phyloP scores from a whole-genome alignment of 2,888 invertebrate species.

The Pilophorus perplexus region DNA sequence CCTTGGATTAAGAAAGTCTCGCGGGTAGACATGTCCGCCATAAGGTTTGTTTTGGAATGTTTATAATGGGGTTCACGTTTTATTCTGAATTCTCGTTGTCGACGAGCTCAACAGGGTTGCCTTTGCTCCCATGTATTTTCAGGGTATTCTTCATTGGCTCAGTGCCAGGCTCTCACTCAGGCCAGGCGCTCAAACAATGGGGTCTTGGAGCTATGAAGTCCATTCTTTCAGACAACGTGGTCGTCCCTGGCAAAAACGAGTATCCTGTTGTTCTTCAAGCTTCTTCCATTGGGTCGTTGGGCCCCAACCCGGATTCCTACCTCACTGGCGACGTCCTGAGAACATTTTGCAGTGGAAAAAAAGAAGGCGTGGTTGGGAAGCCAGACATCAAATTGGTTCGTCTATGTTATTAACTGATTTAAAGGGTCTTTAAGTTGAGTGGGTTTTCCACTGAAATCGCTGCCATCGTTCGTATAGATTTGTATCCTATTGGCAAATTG shows the following conservation, averaged over 20 bases:
- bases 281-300: conserved; percentile 75
- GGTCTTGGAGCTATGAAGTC: conserved; percentile 62
- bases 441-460: no score
- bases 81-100: no score
- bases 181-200: conserved; percentile 55
- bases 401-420: no score
- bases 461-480: no score
- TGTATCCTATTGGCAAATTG: no score
- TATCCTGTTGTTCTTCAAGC: conserved; percentile 82
- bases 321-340: conserved; percentile 71
- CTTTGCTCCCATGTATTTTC: no score
- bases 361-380: conserved; percentile 57
- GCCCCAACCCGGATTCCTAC: conserved; percentile 62
- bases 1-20: conserved; percentile 73
- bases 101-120: no score
- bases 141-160: conserved; percentile 85
- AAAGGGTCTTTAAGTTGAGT: no score
- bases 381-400: conserved; percentile 58
- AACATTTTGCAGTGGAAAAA: conserved; percentile 57
- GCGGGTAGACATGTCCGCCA: conserved; percentile 74
- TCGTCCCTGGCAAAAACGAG: conserved; percentile 54
- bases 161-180: conserved; percentile 72
- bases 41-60: conserved; percentile 75
- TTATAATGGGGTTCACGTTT: not conserved
- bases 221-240: conserved; percentile 65